Evolutionary conservation across 2,113 vertebrate genomes (phyloP), one percentile per base, ranked within the genome.

Genomic region (Jaculus jaculus): DNA sequence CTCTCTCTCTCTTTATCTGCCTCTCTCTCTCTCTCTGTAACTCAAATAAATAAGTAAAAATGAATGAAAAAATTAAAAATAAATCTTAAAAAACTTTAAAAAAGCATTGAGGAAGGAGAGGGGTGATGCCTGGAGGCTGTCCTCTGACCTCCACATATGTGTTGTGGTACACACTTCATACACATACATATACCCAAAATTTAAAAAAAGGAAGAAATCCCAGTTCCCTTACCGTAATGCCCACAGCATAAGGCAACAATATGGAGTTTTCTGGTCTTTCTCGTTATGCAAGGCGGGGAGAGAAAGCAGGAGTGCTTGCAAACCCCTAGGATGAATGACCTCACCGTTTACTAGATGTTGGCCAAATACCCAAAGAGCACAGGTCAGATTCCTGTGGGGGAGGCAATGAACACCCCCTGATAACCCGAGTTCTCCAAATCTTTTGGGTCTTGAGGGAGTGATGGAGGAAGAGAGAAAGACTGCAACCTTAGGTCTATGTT

Each of bases 371-470:
- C 86, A 89, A 85, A 84, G 86, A 87, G 60, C 83, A 83, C 78
- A 89, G 87, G 84, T 81, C 66, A 94, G 80, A 95, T 93, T 93
- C 82, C 42, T 92, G 95, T 54, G 63, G 87, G 75, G 87, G 74
- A 94, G 92, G 89, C 84, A 86, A 42, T 80, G 84, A 68, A 91
- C 89, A 84, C 61, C 66, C 47, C 65, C 58, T 24, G 37, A 87
- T 87, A 92, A 80, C 60, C 75, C 51, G 51, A 69, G 90, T 96
- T 90, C 89, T 90, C 79, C 68, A 84, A 28, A 87, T 91, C 95
- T 72, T 87, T 84, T 61, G 80, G 73, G 54, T 84, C n/a, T 54
- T 16, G 15, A 54, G 54, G 54, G 54, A 54, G 54, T 54, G 54
- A 42, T 87, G 24, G 60, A 89, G 16, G 74, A 20, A 1, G 0